Evolutionary conservation across 2,113 vertebrate genomes (phyloP).

Genomic region (Pithys albifrons): DNA sequence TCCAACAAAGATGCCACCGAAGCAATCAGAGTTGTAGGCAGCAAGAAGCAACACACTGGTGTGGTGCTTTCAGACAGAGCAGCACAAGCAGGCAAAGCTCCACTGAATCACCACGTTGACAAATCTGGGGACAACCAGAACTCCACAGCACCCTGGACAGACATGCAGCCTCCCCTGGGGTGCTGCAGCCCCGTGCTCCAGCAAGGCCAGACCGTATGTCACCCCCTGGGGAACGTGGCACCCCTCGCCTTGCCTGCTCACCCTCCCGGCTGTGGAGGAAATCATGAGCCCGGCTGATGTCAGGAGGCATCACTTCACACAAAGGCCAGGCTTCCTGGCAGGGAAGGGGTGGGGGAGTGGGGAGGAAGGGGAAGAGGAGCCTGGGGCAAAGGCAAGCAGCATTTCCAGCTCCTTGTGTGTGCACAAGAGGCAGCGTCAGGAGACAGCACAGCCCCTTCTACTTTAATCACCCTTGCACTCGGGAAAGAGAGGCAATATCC

Average conservation of each 20-base stretch:
- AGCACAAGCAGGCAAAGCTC: background rate
- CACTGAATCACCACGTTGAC: rapidly evolving
- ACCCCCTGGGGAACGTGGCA: background rate
- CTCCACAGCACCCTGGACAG: rapidly evolving
- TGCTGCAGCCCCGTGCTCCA: rapidly evolving
- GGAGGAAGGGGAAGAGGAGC: slow-evolving; percentile 56
- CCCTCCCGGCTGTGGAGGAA: background rate
- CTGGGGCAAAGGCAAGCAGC: slow-evolving; percentile 1
- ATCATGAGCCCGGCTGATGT: slow-evolving; percentile 33
- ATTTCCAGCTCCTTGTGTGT: background rate
- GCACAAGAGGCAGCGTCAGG: background rate
- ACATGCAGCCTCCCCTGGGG: background rate
- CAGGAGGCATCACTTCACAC: slow-evolving; percentile 62
- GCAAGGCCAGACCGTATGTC: background rate
- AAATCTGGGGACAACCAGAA: background rate
- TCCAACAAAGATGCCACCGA: background rate
- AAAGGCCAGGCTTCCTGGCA: slow-evolving; percentile 42
- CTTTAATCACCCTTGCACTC: background rate
- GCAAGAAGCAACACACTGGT: background rate
- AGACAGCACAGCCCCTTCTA: background rate
- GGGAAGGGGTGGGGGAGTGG: slow-evolving; percentile 7
- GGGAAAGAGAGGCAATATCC: background rate
- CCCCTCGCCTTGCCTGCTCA: background rate
- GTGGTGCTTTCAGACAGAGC: background rate
- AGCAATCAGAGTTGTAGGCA: background rate